Percentiles rank a stretch among this genome's conserved stretches.
Conservation (phyloP, 2,888 invertebrate genomes). For the Clusia tigrina region DNA sequence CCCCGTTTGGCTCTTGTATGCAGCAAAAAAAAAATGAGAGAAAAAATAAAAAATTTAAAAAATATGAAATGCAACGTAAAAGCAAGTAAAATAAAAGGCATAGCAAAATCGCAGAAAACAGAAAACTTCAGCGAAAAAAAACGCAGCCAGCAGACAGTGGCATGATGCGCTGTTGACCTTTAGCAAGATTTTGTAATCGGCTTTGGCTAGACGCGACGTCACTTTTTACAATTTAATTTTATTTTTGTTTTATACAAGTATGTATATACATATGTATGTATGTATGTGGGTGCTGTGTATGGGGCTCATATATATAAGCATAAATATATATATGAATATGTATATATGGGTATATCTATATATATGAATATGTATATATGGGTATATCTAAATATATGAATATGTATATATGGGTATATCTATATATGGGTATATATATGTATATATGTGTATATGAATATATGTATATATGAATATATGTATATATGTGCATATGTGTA, state of each 20-base stretch:
- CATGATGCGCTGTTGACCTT: constrained; percentile 35
- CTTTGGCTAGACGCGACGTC: constrained; percentile 40
- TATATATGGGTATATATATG: too few species aligned
- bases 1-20: neutral
- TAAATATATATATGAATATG: too few species aligned
- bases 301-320: too few species aligned
- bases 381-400: too few species aligned
- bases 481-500: too few species aligned
- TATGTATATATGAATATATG: too few species aligned
- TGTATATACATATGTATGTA: neutral
- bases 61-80: neutral
- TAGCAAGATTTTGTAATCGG: constrained; percentile 36
- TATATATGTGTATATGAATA: too few species aligned
- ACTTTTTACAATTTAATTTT: constrained; percentile 22
- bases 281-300: too few species aligned
- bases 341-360: too few species aligned
- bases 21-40: neutral
- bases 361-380: too few species aligned
- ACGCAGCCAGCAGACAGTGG: constrained; percentile 9
- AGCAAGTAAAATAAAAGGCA: neutral
- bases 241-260: neutral
- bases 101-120: neutral
- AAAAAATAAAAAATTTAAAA: constrained; percentile 1
- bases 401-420: too few species aligned
- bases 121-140: neutral